Evolutionary conservation across 2,797 vertebrate genomes (phyloP).

Genomic region (Sphenodon punctatus): DNA sequence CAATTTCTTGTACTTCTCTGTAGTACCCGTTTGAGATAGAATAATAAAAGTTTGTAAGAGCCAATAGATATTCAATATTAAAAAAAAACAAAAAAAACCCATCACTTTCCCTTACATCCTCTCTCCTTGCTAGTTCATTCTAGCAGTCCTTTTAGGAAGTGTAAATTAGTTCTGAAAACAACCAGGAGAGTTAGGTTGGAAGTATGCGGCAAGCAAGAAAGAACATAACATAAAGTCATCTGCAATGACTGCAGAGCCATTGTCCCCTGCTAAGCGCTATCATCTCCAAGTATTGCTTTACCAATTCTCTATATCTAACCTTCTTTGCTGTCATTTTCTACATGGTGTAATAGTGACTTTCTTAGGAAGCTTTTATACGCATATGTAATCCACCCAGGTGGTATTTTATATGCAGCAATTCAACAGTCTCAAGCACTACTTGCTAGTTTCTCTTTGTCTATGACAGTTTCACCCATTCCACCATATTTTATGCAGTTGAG

Average conservation of each 20-base stretch:
- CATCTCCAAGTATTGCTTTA: not conserved
- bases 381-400: slow-evolving; percentile 3
- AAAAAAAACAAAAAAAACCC: too few relatives aligned
- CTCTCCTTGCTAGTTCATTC: not conserved
- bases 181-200: not conserved
- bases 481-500: not conserved
- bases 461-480: not conserved
- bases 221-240: not conserved
- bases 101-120: not conserved
- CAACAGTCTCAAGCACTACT: not conserved
- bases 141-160: slow-evolving; percentile 7
- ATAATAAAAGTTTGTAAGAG: slow-evolving; percentile 2
- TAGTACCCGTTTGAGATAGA: not conserved
- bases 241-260: not conserved
- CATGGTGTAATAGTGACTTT: not conserved
- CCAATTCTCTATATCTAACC: slow-evolving; percentile 1
- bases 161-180: slow-evolving; percentile 14
- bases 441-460: slow-evolving; percentile 12
- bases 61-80: not conserved
- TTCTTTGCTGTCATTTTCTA: slow-evolving; percentile 8
- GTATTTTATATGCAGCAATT: not conserved
- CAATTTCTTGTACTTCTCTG: slow-evolving; percentile 17
- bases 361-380: not conserved
- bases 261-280: not conserved
- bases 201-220: not conserved